phyloP scores from a whole-genome alignment of 2,113 vertebrate species.

The Reinhardtius hippoglossoides region DNA sequence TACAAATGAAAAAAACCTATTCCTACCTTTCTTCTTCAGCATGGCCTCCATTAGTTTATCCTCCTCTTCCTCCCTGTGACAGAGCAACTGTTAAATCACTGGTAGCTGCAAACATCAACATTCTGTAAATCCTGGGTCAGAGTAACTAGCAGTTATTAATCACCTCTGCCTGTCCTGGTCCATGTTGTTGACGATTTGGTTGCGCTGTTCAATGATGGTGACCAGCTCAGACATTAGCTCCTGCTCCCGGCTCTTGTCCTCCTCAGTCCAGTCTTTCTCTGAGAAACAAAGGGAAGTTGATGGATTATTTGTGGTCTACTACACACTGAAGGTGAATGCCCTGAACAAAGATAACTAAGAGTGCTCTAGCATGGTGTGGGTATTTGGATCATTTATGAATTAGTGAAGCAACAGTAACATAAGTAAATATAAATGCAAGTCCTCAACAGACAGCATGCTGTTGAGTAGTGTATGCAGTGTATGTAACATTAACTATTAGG shows the following conservation, averaged over 20 bases:
- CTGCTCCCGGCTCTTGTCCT: slow-evolving; percentile 92
- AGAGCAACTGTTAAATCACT: slow-evolving; percentile 23
- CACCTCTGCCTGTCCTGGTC: slow-evolving; percentile 98
- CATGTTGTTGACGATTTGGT: slow-evolving; percentile 95
- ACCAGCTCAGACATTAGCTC: slow-evolving; percentile 94
- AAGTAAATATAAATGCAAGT: background rate
- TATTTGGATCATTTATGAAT: too few relatives aligned
- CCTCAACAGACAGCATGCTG: too few relatives aligned
- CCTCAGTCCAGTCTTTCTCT: slow-evolving; percentile 97
- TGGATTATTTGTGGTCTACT: background rate
- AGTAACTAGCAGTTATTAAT: slow-evolving; percentile 2
- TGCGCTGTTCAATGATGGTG: slow-evolving; percentile 96
- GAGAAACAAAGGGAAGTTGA: background rate
- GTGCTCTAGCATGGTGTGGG: too few relatives aligned
- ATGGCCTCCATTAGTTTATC: slow-evolving; percentile 96
- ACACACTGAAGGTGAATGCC: background rate
- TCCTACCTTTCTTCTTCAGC: slow-evolving; percentile 94
- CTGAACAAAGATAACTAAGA: too few relatives aligned
- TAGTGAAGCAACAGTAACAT: background rate
- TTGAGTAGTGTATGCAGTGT: too few relatives aligned
- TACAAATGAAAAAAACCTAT: background rate
- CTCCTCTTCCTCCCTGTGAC: slow-evolving; percentile 94
- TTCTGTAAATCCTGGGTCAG: background rate
- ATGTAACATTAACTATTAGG: too few relatives aligned
- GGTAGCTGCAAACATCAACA: background rate